phyloP scores from a whole-genome alignment of 2,888 invertebrate species.

The Ariolimax columbianus region DNA sequence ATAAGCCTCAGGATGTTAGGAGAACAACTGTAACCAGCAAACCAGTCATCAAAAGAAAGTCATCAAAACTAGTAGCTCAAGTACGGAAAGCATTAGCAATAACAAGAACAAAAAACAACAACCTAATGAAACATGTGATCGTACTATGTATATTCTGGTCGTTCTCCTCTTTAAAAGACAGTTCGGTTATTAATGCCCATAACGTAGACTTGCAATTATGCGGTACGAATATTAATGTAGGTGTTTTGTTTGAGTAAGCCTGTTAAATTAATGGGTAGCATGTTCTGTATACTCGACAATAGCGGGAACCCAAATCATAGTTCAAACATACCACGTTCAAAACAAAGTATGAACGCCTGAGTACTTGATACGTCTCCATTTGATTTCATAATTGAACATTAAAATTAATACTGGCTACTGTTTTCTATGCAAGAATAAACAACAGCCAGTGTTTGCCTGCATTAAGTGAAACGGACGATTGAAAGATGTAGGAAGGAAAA shows the following conservation, averaged over 20 bases:
- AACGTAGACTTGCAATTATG: background rate
- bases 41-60: too few species aligned
- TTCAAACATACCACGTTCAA: background rate
- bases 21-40: too few species aligned
- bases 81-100: too few species aligned
- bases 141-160: too few species aligned
- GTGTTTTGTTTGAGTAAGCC: slow-evolving; percentile 12
- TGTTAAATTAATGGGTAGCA: slow-evolving; percentile 2
- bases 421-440: slow-evolving; percentile 19
- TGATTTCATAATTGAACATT: slow-evolving; percentile 36
- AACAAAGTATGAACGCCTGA: background rate
- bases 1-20: too few species aligned
- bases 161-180: too few species aligned
- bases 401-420: slow-evolving; percentile 35
- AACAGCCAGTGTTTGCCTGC: background rate
- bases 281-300: background rate
- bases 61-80: too few species aligned
- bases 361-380: background rate
- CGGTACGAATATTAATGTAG: slow-evolving; percentile 1
- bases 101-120: too few species aligned
- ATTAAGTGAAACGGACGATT: background rate
- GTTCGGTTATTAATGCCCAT: too few species aligned
- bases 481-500: background rate
- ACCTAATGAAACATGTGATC: too few species aligned
- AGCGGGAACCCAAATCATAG: slow-evolving; percentile 10